Evolutionary conservation across 2,888 invertebrate species (phyloP), one percentile per base, ranked within the genome.

Genomic region (Drosophila imparisetae): DNA sequence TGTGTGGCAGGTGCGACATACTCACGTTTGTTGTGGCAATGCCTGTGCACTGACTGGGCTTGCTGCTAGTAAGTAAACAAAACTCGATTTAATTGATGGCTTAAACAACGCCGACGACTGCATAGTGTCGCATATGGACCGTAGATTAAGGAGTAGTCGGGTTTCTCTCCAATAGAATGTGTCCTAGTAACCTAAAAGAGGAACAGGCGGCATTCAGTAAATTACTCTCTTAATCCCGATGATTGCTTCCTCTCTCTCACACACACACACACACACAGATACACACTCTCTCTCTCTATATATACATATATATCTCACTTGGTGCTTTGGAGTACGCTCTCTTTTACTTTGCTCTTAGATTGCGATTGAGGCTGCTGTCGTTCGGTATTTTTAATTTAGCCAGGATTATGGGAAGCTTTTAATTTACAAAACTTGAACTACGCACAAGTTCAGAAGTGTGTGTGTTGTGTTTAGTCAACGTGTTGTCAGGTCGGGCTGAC

Each of bases 371-470:
- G 27, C 27, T 58, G 61, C 32, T 49, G 66, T 29, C 42, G 54
- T 38, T 42, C 68, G 67, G 72, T 60, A 73, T 88, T 90, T 90
- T 90, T 89, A 89, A 89, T 86, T 90, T 90, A 42, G 72, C 48
- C 75, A 38, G 89, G 85, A 85, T 89, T 85, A 87, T 82, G 74
- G 74, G 70, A 58, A 72, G 71, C 69, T 68, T 80, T 87, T 87
- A 82, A 86, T 86, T 88, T 84, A 74, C 72, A 72, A 38, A 75
- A 65, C 66, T 78, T 77, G 42, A 75, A 77, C 36, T 18, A 53
- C 54, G 58, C 61, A 40, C 38, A 32, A 18, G 21, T 54, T 40
- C 24, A 21, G 24, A 29, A 21, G 24, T 36, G 48, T 42, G 58
- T 59, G 54, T 58, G 57, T 34, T 70, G 55, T 72, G 78, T 68